phyloP scores from a whole-genome alignment of 2,888 invertebrate genomes.

The Panzeria rudis region DNA sequence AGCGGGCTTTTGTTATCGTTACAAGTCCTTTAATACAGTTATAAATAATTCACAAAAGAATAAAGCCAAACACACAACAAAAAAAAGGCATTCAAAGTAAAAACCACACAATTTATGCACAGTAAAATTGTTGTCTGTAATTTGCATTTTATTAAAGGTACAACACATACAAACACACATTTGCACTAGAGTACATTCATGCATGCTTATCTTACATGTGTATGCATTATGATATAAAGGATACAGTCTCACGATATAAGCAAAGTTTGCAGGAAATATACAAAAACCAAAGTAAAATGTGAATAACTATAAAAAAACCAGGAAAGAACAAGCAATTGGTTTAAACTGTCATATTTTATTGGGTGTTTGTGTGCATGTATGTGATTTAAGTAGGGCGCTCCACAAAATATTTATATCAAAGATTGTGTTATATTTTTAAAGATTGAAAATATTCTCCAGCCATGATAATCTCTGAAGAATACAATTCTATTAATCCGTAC shows the following conservation, averaged over 20 bases:
- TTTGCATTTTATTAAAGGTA: conserved; percentile 72
- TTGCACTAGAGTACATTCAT: not conserved
- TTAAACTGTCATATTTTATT: conserved; percentile 56
- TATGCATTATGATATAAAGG: conserved; percentile 4
- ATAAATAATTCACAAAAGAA: conserved; percentile 70
- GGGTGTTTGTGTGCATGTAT: not conserved
- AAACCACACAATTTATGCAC: conserved; percentile 52
- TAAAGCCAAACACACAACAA: conserved; percentile 43
- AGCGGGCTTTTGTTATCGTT: conserved; percentile 6
- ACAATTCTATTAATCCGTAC: no score
- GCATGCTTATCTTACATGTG: conserved; percentile 4
- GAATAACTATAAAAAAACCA: conserved; percentile 28
- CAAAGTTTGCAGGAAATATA: conserved; percentile 35
- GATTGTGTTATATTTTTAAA: not conserved
- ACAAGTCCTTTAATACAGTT: conserved; percentile 63
- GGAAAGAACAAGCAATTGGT: conserved; percentile 42
- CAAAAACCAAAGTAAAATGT: conserved; percentile 44
- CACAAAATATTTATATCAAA: not conserved
- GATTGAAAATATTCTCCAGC: not conserved
- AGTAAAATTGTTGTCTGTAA: conserved; percentile 67
- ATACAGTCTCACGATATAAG: conserved; percentile 13
- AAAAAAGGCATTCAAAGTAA: not conserved
- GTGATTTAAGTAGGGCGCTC: not conserved
- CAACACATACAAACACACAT: conserved; percentile 7
- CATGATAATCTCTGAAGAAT: no score